Base-by-base conservation (phyloP, 37 sponge, comb jelly and placozoan genomes). In the Hormiphora californensis region DNA sequence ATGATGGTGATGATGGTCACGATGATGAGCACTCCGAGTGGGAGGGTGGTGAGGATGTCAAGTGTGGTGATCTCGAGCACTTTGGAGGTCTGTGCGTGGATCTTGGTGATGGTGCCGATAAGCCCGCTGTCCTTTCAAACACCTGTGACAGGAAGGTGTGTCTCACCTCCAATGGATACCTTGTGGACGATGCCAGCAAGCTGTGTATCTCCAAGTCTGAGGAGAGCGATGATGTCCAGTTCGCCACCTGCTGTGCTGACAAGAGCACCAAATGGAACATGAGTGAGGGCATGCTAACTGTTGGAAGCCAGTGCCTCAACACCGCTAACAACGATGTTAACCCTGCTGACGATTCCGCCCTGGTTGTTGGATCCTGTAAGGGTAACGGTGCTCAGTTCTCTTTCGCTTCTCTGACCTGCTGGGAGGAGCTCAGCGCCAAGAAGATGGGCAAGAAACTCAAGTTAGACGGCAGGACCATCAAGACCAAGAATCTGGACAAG, bases 1-100 rank as follows among this genome's bases (percentile, higher is more conserved):
- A 73, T 27, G 43, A 41, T 15, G 67, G 35, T 15, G 67, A 65
- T 28, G 44, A 73, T 8, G 81, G 25, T 25, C 38, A 34, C 7
- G 81, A 41, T 23, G 46, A 73, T 4, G 81, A 73, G 46, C 46
- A 73, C 3, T 25, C 40, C 3, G 81, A 73, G 46, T 43, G 43
- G 12, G 81, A 73, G 28, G 81, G 43, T 43, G 81, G 81, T 4
- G 38, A 19, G 23, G 44, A 73, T 19, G 81, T 73, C 2, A 40
- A 3, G 11, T 73, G 81, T 73, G 81, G 81, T 3, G 81, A 73
- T 43, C 40, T 73, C 32, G 11, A 73, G 25, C 81, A 73, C 46
- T 73, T 40, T 40, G 81, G 81, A 41, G 81, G 81, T 27, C 44
- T 73, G 7, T 73, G 81, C 43, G 81, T 73, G 23, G 81, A 73